phyloP scores from a whole-genome alignment of 2,888 invertebrate species.

The Masnerella sp. region DNA sequence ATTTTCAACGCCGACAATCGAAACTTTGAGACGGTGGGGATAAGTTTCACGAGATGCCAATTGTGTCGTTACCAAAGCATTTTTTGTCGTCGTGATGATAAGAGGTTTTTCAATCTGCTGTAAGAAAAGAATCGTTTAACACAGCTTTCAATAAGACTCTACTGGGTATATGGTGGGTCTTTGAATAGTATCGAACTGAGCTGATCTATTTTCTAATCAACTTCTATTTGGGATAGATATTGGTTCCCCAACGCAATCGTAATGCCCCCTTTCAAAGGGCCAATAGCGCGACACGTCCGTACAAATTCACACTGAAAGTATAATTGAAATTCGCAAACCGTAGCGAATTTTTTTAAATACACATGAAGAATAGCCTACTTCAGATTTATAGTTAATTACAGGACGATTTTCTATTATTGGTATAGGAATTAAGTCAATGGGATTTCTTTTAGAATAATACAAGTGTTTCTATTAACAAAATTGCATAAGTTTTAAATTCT shows the following conservation, averaged over 20 bases:
- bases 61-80: slow-evolving; percentile 70
- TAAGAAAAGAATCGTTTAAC: slow-evolving; percentile 49
- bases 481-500: no score
- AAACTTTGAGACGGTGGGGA: slow-evolving; percentile 69
- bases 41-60: slow-evolving; percentile 67
- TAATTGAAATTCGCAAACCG: neutral
- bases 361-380: no score
- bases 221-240: slow-evolving; percentile 40
- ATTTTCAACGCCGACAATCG: slow-evolving; percentile 75
- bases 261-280: slow-evolving; percentile 34
- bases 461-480: no score
- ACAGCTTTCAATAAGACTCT: slow-evolving; percentile 51
- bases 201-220: slow-evolving; percentile 55
- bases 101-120: slow-evolving; percentile 64
- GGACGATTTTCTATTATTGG: no score
- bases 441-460: no score
- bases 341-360: slow-evolving; percentile 15
- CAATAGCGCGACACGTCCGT: slow-evolving; percentile 15
- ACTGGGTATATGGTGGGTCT: slow-evolving; percentile 18
- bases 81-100: slow-evolving; percentile 69
- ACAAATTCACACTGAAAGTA: slow-evolving; percentile 1
- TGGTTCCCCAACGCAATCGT: slow-evolving; percentile 32
- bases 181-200: slow-evolving; percentile 50
- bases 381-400: no score
- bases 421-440: no score